Base-by-base conservation (phyloP, 2,888 invertebrate species). In the Cylloceria caligata region DNA sequence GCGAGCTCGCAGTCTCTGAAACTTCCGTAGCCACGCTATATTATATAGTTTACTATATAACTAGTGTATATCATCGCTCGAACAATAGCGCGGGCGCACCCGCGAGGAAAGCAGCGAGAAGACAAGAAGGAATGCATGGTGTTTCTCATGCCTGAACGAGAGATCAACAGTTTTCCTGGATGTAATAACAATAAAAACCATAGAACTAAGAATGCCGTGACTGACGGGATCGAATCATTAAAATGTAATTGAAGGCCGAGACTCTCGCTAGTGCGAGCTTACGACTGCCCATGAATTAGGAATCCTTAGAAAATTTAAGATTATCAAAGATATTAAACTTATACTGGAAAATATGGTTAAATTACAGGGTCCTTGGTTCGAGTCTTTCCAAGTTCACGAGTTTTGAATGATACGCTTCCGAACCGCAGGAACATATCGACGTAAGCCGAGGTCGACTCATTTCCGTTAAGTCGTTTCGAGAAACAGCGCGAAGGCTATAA, bases 91-190 rank as follows among this genome's bases (percentile, higher is more conserved):
- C 57, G 19, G 69, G 42, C 55, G 55, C 19, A 21, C 24, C 67
- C 21, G 36, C 47, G 73, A 80, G 73, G 9, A 42, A 65, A 80
- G 36, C n/a, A 39, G 13, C 16, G 16, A 60, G 45, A 57, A 74
- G 30, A 42, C 42, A n/a, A 57, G 21, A 4, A 68, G 27, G 74
- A 57, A 62, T 55, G 52, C 34, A 49, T 49, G 21, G 67, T 27
- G 71, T 65, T 76, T 80, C 67, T 67, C 57, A 55, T 60, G 60
- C 39, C 39, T 36, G 71, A 60, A 80, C 47, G 47, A 64, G 67
- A 67, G 65, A 78, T 64, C 62, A 55, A 57, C 21, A 19, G 64
- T 24, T 27, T 45, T 45, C 9, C 34, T 34, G 16, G 24, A 57
- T n/a, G 21, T 19, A 69, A 21, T 13, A 45, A 68, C 67, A 34